Evolutionary conservation across 1,140 invertebrate genomes (phyloP).

Genomic region (Frieseomelitta varia): DNA sequence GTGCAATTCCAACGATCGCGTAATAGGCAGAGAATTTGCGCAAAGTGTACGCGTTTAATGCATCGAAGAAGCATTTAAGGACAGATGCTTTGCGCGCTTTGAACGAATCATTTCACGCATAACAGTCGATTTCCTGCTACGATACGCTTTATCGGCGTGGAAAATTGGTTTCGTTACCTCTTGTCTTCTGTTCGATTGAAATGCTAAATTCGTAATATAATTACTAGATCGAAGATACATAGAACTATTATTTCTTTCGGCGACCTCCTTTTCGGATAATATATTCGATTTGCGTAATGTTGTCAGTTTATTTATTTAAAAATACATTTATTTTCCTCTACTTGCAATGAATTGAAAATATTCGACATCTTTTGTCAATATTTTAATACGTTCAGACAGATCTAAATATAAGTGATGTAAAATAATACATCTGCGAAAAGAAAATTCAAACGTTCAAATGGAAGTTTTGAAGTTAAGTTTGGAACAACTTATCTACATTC

Average conservation of each 20-base stretch:
- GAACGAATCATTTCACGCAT: background rate
- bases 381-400: background rate
- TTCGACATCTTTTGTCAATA: background rate
- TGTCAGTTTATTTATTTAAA: background rate
- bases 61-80: background rate
- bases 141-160: background rate
- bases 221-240: background rate
- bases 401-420: background rate
- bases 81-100: background rate
- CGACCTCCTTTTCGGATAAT: background rate
- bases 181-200: conserved; percentile 21
- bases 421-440: background rate
- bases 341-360: no score
- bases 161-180: background rate
- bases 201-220: conserved; percentile 2
- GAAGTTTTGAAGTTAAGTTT: background rate
- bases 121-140: background rate
- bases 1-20: no score
- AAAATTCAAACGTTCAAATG: background rate
- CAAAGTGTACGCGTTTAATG: no score
- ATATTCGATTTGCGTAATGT: background rate
- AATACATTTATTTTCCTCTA: background rate
- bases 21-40: background rate
- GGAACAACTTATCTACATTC: no score
- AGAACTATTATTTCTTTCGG: background rate